Conservation (phyloP, 2,888 invertebrate species). For the Trilocha varians region DNA sequence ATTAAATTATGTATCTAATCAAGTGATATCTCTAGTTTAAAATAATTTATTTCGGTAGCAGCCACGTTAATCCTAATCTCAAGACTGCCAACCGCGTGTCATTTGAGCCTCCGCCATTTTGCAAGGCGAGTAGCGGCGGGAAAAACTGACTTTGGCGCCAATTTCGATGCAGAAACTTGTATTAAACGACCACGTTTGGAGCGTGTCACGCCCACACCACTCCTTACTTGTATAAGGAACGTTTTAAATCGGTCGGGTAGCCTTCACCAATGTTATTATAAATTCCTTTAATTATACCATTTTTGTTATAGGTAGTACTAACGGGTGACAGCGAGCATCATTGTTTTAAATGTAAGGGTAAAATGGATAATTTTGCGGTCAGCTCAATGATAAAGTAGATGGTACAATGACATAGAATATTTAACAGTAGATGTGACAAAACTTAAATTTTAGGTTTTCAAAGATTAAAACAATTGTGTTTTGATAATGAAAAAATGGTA, state of each 20-base stretch:
- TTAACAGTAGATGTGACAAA: conserved; percentile 7
- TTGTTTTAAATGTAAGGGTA: conserved; percentile 46
- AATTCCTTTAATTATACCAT: conserved; percentile 63
- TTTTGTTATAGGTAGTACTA: conserved; percentile 53
- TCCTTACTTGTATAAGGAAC: conserved; percentile 14
- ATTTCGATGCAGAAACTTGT: conserved; percentile 52
- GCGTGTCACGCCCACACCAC: conserved; percentile 15
- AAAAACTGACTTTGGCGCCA: conserved; percentile 69
- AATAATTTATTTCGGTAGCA: conserved; percentile 10
- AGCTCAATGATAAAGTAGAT: background rate
- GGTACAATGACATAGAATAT: conserved; percentile 9
- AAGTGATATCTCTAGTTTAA: background rate
- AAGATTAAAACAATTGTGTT: too few species aligned
- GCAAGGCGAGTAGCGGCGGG: conserved; percentile 69
- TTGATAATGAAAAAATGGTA: too few species aligned
- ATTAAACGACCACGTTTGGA: conserved; percentile 36
- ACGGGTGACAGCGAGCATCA: conserved; percentile 40
- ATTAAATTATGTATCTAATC: background rate
- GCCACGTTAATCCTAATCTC: conserved; percentile 43
- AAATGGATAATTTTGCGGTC: conserved; percentile 12
- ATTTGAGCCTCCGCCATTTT: conserved; percentile 66
- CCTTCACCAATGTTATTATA: conserved; percentile 47
- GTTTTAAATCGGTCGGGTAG: conserved; percentile 31
- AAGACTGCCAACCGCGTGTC: conserved; percentile 46
- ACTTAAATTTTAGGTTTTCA: too few species aligned